Evolutionary conservation across 2,113 vertebrate species (phyloP).

Genomic region (Montifringilla adamsi): DNA sequence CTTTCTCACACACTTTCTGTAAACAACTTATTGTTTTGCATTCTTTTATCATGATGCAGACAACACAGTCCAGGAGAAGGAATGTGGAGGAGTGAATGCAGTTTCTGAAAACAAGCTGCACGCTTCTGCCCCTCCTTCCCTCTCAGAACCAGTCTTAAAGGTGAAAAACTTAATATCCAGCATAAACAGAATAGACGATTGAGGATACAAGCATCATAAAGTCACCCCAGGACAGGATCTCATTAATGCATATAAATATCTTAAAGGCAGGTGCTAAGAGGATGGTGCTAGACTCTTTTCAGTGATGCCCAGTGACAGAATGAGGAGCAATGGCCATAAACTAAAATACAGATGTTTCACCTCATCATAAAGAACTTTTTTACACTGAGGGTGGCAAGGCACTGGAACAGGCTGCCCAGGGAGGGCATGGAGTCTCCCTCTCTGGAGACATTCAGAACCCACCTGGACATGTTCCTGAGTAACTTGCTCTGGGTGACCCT

Average conservation of each 20-base stretch:
- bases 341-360: not conserved
- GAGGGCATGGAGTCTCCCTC: not conserved
- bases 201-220: too few relatives aligned
- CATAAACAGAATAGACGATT: too few relatives aligned
- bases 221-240: not conserved
- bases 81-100: too few relatives aligned
- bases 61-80: too few relatives aligned
- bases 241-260: not conserved
- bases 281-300: not conserved
- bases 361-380: not conserved
- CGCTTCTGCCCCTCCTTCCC: too few relatives aligned
- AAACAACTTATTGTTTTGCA: too few relatives aligned
- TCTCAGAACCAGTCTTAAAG: too few relatives aligned
- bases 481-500: not conserved
- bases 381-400: not conserved
- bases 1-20: too few relatives aligned
- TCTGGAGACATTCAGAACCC: not conserved
- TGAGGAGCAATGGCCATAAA: not conserved
- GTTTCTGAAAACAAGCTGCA: too few relatives aligned
- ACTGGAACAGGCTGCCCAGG: not conserved
- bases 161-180: too few relatives aligned
- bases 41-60: too few relatives aligned
- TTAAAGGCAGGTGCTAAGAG: not conserved
- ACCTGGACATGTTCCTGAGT: not conserved
- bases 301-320: not conserved